Percentiles rank a stretch among this genome's conserved stretches.
Evolutionary conservation across 2,113 vertebrate species (phyloP).

Genomic region (Benitochromis conjunctus): DNA sequence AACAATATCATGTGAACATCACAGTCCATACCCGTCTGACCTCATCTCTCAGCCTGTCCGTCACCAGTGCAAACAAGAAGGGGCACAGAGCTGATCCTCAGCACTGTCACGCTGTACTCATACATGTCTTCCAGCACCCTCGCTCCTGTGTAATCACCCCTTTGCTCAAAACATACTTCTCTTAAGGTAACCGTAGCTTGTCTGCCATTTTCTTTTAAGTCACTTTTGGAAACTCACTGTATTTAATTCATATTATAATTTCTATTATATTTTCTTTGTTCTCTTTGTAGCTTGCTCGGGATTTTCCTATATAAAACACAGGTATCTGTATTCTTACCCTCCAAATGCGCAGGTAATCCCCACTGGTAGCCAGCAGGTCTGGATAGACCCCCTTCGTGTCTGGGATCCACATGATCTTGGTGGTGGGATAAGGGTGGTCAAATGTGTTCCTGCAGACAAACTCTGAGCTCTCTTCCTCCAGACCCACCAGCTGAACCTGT

Average conservation of each 20-base stretch:
- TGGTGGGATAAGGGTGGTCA: constrained; percentile 96
- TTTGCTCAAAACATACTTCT: neutral
- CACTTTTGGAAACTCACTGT: neutral
- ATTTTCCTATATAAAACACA: neutral
- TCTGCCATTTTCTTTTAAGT: neutral
- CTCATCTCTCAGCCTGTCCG: neutral
- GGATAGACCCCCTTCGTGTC: constrained; percentile 98
- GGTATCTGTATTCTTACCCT: constrained; percentile 71
- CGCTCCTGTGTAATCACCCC: neutral
- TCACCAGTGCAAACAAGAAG: neutral
- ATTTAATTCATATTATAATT: neutral
- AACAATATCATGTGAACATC: neutral
- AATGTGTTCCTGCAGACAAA: constrained; percentile 97
- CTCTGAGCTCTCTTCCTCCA: constrained; percentile 98
- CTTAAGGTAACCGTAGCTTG: neutral
- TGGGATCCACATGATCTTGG: constrained; percentile 99
- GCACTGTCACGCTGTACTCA: neutral
- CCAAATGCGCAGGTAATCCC: constrained; percentile 97
- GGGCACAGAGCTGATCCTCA: neutral
- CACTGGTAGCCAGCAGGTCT: constrained; percentile 93
- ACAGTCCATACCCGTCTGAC: neutral
- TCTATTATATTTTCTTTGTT: neutral
- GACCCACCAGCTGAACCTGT: constrained; percentile 95
- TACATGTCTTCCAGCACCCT: neutral
- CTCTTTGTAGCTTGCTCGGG: neutral